Evolutionary conservation across 2,888 invertebrate species (phyloP).

Genomic region (Zygogramma bicolorata): DNA sequence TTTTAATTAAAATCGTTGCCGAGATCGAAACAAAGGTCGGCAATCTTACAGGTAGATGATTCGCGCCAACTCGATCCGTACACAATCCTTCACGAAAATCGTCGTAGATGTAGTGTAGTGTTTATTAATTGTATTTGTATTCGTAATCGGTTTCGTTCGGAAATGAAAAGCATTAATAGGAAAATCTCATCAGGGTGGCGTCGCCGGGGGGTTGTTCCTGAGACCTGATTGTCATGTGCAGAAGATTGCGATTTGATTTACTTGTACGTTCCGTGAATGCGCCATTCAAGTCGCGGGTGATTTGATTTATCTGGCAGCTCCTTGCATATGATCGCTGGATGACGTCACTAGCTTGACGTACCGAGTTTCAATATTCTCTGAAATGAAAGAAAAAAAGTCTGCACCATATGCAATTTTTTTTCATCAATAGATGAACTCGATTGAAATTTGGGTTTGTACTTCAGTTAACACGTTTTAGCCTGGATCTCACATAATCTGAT

Average conservation of each 20-base stretch:
- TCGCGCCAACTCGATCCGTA: neutral
- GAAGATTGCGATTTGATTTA: neutral
- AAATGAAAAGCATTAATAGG: constrained; percentile 8
- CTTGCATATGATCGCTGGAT: neutral
- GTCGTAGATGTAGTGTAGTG: constrained; percentile 11
- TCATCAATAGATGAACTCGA: too few relatives aligned
- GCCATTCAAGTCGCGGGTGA: neutral
- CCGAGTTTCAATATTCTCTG: too few relatives aligned
- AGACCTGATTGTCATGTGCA: constrained; percentile 1
- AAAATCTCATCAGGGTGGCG: neutral
- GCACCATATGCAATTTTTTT: too few relatives aligned
- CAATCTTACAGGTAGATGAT: constrained; percentile 15
- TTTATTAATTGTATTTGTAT: constrained; percentile 6
- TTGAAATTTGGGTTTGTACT: too few relatives aligned
- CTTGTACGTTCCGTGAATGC: neutral
- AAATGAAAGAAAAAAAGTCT: too few relatives aligned
- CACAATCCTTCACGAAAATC: neutral
- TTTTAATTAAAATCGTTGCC: constrained; percentile 58
- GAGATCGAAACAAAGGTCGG: constrained; percentile 47
- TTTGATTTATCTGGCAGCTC: neutral
- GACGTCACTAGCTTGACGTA: neutral
- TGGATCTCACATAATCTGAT: too few relatives aligned
- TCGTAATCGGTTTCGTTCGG: neutral
- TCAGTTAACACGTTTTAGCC: too few relatives aligned
- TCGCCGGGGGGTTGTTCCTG: neutral